Conservation (phyloP, 1,140 invertebrate species). For the Notospermus geniculatus region DNA sequence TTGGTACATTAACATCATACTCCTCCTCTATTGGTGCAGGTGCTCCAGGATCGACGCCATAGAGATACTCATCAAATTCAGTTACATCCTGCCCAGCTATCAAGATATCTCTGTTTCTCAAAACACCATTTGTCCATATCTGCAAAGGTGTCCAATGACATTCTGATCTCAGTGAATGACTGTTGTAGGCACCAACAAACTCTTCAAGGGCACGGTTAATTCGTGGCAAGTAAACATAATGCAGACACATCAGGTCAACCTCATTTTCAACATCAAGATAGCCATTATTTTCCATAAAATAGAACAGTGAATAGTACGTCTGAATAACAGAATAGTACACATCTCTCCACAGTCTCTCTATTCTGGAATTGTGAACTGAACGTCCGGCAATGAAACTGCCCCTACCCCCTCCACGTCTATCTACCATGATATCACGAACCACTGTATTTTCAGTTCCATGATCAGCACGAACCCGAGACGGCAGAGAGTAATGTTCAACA, state of each 20-base stretch:
- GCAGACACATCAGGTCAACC: not conserved
- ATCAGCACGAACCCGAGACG: conserved; percentile 22
- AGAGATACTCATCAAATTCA: too few species aligned
- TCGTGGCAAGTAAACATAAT: conserved; percentile 1
- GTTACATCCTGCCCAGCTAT: too few species aligned
- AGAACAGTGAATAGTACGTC: not conserved
- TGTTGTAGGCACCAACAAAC: not conserved
- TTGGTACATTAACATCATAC: too few species aligned
- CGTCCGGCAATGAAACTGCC: conserved; percentile 17
- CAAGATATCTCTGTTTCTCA: too few species aligned
- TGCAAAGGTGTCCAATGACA: not conserved
- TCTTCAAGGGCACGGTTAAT: not conserved
- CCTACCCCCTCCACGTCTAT: not conserved
- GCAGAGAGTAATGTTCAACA: conserved; percentile 18
- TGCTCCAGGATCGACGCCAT: too few species aligned
- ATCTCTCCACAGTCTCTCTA: not conserved
- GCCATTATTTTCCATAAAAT: not conserved
- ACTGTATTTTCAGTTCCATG: conserved; percentile 25
- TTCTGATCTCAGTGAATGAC: not conserved
- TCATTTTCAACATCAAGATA: not conserved
- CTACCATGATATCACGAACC: conserved; percentile 23
- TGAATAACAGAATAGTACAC: not conserved
- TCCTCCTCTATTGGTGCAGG: too few species aligned
- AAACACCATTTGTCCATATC: not conserved
- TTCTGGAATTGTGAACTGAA: conserved; percentile 18